Evolutionary conservation across 2,113 vertebrate genomes (phyloP).

Genomic region (Rhinolophus ferrumequinum): DNA sequence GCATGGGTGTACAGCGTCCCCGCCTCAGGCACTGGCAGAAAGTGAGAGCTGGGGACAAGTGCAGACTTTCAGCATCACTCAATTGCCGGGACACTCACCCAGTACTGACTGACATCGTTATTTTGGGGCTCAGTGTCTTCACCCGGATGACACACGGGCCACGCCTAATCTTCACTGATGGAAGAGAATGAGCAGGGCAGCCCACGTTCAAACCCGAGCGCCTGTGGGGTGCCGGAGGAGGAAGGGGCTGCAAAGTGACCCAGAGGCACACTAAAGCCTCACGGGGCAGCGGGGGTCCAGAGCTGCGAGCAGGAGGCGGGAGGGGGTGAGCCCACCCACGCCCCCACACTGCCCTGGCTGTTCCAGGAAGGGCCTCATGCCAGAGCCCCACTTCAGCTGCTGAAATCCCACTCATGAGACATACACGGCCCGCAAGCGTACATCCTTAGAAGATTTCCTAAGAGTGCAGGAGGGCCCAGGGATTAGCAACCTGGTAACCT

Average conservation of each 20-base stretch:
- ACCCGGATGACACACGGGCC: neutral
- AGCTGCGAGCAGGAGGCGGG: neutral
- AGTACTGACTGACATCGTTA: rapidly evolving
- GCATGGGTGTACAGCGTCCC: rapidly evolving
- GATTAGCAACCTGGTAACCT: neutral
- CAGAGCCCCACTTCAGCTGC: neutral
- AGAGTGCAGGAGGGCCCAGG: no score
- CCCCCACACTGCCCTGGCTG: neutral
- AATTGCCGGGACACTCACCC: neutral
- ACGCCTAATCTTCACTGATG: rapidly evolving
- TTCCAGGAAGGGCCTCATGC: neutral
- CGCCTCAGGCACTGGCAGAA: rapidly evolving
- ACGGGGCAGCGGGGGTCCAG: neutral
- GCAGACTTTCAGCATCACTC: rapidly evolving
- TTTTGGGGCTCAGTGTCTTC: neutral
- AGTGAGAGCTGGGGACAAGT: neutral
- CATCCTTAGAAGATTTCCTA: neutral
- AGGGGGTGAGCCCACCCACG: neutral
- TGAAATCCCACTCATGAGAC: neutral
- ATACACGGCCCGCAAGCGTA: neutral
- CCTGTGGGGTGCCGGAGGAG: neutral
- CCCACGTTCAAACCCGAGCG: rapidly evolving
- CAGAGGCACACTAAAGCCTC: rapidly evolving
- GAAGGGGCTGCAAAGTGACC: neutral
- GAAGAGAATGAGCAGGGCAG: neutral